Evolutionary conservation across 2,113 vertebrate species (phyloP).

Genomic region (Saguinus midas): DNA sequence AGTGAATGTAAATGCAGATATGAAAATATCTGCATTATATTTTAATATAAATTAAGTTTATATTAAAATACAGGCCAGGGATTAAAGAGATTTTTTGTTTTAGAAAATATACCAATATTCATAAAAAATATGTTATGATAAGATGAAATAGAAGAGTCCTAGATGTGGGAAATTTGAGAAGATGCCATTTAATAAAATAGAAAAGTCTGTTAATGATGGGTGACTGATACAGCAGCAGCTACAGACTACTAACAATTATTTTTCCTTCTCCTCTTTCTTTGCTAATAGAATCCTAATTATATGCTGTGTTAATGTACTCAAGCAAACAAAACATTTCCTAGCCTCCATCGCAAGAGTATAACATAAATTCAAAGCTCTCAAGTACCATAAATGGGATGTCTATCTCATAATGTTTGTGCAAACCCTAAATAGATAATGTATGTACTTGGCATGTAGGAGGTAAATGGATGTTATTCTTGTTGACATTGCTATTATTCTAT

Average conservation of each 20-base stretch:
- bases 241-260: not conserved
- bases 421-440: not conserved
- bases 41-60: not conserved
- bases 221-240: not conserved
- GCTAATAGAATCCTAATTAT: not conserved
- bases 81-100: not conserved
- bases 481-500: not conserved
- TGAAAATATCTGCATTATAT: not conserved
- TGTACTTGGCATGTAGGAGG: not conserved
- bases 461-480: not conserved
- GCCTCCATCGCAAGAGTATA: not conserved
- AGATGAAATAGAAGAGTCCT: not conserved
- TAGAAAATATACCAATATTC: not conserved
- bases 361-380: not conserved
- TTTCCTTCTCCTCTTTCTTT: not conserved
- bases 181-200: not conserved
- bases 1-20: not conserved
- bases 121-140: not conserved
- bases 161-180: not conserved
- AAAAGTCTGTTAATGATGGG: not conserved
- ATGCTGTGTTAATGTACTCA: not conserved
- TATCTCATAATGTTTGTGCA: not conserved
- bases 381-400: not conserved
- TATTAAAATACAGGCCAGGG: not conserved
- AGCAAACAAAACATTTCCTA: not conserved